Evolutionary conservation across 2,113 vertebrate species (phyloP).

Genomic region (Caloenas nicobarica): DNA sequence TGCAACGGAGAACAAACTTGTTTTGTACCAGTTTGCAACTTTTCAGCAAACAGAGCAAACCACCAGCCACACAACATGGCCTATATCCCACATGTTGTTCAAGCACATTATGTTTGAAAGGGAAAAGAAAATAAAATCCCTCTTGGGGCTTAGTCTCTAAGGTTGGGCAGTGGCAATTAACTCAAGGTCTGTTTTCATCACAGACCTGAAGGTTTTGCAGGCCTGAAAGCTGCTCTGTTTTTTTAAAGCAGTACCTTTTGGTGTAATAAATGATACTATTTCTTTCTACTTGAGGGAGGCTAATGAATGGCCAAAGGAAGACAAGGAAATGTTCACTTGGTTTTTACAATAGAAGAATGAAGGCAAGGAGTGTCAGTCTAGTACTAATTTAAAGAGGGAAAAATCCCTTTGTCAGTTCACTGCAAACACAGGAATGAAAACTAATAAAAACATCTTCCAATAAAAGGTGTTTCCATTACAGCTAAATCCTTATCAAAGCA

Average conservation of each 20-base stretch:
- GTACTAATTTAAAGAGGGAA: not conserved
- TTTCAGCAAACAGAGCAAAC: constrained; percentile 62
- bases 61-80: constrained; percentile 56
- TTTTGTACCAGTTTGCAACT: constrained; percentile 69
- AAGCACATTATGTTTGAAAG: not conserved
- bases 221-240: not conserved
- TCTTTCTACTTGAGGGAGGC: not conserved
- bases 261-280: not conserved
- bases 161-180: not conserved
- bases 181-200: not conserved
- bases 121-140: not conserved
- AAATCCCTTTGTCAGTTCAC: constrained; percentile 11
- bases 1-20: constrained; percentile 66
- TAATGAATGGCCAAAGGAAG: not conserved
- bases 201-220: not conserved
- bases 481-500: constrained; percentile 56
- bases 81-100: constrained; percentile 47
- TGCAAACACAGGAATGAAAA: constrained; percentile 46
- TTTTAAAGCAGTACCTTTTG: not conserved
- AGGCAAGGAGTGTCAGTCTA: not conserved
- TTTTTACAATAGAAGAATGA: not conserved
- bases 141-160: not conserved
- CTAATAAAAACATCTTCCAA: constrained; percentile 45
- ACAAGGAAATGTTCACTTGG: not conserved
- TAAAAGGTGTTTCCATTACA: constrained; percentile 40